Evolutionary conservation across 2,797 vertebrate genomes (phyloP).

Genomic region (Falco berigora): DNA sequence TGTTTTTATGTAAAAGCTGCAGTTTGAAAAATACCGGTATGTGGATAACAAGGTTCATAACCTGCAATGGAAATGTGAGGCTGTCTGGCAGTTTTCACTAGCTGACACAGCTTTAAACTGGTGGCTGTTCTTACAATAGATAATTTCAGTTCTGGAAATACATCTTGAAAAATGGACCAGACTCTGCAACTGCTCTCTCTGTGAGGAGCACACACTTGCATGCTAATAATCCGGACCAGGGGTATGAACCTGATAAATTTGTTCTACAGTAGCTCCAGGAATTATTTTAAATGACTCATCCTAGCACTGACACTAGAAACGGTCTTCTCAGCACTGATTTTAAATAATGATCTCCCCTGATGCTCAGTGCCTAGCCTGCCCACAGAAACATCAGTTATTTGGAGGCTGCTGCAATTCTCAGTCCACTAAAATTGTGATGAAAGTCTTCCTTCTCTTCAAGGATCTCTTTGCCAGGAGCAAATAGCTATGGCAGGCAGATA

Average conservation of each 20-base stretch:
- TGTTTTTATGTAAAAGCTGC: background rate
- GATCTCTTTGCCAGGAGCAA: slow-evolving; percentile 23
- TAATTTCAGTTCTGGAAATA: slow-evolving; percentile 3
- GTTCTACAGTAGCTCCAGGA: background rate
- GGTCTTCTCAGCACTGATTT: background rate
- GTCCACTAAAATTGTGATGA: slow-evolving; percentile 4
- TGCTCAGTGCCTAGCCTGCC: background rate
- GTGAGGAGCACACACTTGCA: background rate
- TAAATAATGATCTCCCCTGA: slow-evolving; percentile 14
- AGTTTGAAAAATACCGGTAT: background rate
- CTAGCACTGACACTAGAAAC: background rate
- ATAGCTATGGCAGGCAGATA: slow-evolving; percentile 26
- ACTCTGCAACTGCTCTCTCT: background rate
- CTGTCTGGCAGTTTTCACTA: background rate
- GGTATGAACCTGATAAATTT: background rate
- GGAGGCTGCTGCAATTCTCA: background rate
- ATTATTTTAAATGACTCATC: slow-evolving; percentile 3
- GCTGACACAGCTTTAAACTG: background rate
- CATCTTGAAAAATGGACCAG: background rate
- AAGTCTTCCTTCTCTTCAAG: slow-evolving; percentile 23
- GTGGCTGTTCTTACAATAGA: background rate
- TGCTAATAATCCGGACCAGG: background rate
- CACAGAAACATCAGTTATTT: slow-evolving; percentile 1
- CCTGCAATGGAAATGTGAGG: background rate
- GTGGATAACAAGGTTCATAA: background rate